Conservation (phyloP, 1,140 invertebrate genomes). For the Stegodyphus dumicola region DNA sequence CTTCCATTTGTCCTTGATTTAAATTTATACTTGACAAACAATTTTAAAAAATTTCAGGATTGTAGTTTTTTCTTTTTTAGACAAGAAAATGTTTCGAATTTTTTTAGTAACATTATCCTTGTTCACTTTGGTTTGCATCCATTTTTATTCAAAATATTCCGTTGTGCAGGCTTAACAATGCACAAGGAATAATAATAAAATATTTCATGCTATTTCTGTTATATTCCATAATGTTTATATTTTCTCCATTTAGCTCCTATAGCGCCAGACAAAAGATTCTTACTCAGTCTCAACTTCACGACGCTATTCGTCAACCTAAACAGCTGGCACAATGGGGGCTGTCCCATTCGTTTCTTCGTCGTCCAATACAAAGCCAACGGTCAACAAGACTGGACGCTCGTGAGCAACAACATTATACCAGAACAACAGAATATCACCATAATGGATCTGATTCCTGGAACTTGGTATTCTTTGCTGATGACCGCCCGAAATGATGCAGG, state of each 20-base stretch:
- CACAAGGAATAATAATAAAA: too few species aligned
- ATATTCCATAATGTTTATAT: background rate
- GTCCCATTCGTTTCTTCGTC: conserved; percentile 72
- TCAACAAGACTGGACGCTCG: conserved; percentile 72
- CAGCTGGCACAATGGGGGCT: conserved; percentile 72
- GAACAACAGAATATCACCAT: conserved; percentile 65
- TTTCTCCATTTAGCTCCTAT: conserved; percentile 62
- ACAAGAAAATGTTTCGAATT: too few species aligned
- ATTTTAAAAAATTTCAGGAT: too few species aligned
- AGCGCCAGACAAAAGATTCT: conserved; percentile 60
- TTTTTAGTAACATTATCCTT: too few species aligned
- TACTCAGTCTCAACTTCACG: conserved; percentile 67
- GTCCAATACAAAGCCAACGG: conserved; percentile 68
- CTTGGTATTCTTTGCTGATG: conserved; percentile 75
- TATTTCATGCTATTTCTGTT: background rate
- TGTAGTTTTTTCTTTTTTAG: too few species aligned
- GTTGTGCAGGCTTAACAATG: too few species aligned
- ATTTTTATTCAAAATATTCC: too few species aligned
- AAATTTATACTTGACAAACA: too few species aligned
- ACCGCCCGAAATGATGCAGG: conserved; percentile 96
- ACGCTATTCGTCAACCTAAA: conserved; percentile 69
- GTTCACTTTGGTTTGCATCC: too few species aligned
- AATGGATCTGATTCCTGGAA: conserved; percentile 66
- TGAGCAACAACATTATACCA: conserved; percentile 63
- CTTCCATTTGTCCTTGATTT: too few species aligned